Base-by-base conservation (phyloP, 2,797 vertebrate species). In the Varecia variegata region DNA sequence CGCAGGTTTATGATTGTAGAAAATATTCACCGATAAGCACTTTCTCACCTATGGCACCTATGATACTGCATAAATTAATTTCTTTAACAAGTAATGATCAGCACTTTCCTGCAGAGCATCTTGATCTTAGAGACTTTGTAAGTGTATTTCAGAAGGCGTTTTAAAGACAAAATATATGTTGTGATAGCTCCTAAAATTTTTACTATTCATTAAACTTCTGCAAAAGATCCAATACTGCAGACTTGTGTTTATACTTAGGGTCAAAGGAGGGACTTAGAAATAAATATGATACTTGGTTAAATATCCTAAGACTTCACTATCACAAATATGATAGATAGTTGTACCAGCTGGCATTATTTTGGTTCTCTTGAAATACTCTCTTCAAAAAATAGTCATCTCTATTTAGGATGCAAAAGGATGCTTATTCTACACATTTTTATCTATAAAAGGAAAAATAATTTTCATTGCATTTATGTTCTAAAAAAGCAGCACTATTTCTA, bases 291-390 rank as follows among this genome's bases (percentile, higher is more conserved):
- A 71, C 88, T 96, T 11, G 10, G 50, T 92, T 96, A 50, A 84
- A 40, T 56, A 54, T 56, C 67, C 6, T 40, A 58, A 93, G 76
- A 92, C 38, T 93, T 4, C 0, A 90, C 94, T 95, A 83, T 86
- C 71, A 91, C 90, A 90, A 93, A 97, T 70, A 50, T 81, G 95
- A 93, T 88, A 95, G 45, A 93, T 88, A 95, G 38, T 88, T 96
- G 76, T 4, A 96, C 38, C 38, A 76, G 65, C 54, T 92, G 45
- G 38, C 43, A 77, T 85, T 90, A 91, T 95, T 1, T 97, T 97
- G 52, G 27, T 92, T 65, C 8, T 91, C 47, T 87, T 45, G 27
- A 98, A 95, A 95, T 95, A 71, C 58, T 97, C 76, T 94, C 92
- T 90, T 96, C 38, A 80, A 94, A 96, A 94, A 94, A 88, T 32